Evolutionary conservation across 2,797 vertebrate species (phyloP).

Genomic region (Garrulus glandarius): DNA sequence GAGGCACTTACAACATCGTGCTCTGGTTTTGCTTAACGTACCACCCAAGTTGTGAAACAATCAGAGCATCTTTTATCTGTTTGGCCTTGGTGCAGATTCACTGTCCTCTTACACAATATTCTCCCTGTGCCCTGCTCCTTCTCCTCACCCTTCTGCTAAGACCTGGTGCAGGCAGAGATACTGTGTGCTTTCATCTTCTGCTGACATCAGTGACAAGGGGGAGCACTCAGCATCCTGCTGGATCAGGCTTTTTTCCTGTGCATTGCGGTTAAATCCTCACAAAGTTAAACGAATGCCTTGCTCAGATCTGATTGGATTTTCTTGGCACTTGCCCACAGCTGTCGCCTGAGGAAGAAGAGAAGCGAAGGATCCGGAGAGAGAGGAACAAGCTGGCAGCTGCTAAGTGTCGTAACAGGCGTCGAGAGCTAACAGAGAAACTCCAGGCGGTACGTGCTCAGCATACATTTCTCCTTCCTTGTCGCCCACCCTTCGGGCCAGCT

Average conservation of each 20-base stretch:
- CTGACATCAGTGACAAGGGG: neutral
- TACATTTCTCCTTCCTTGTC: neutral
- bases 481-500: neutral
- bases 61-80: slow-evolving; percentile 65
- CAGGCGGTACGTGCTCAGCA: slow-evolving; percentile 87
- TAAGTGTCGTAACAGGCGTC: slow-evolving; percentile 95
- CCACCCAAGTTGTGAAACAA: slow-evolving; percentile 71
- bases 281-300: slow-evolving; percentile 43
- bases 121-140: neutral
- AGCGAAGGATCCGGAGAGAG: slow-evolving; percentile 93
- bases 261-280: neutral
- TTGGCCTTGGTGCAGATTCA: slow-evolving; percentile 60
- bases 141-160: slow-evolving; percentile 7
- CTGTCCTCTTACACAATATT: slow-evolving; percentile 69
- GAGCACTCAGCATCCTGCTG: slow-evolving; percentile 14
- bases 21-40: slow-evolving; percentile 63
- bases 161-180: slow-evolving; percentile 7
- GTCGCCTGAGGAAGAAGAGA: slow-evolving; percentile 97
- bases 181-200: slow-evolving; percentile 31
- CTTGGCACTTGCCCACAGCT: slow-evolving; percentile 79
- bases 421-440: slow-evolving; percentile 96
- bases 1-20: slow-evolving; percentile 55
- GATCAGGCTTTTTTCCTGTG: slow-evolving; percentile 41
- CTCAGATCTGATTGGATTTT: slow-evolving; percentile 57
- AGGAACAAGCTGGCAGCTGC: slow-evolving; percentile 97